Evolutionary conservation across 2,888 invertebrate genomes (phyloP), one percentile per base, ranked within the genome.

Genomic region (Empis stercorea): DNA sequence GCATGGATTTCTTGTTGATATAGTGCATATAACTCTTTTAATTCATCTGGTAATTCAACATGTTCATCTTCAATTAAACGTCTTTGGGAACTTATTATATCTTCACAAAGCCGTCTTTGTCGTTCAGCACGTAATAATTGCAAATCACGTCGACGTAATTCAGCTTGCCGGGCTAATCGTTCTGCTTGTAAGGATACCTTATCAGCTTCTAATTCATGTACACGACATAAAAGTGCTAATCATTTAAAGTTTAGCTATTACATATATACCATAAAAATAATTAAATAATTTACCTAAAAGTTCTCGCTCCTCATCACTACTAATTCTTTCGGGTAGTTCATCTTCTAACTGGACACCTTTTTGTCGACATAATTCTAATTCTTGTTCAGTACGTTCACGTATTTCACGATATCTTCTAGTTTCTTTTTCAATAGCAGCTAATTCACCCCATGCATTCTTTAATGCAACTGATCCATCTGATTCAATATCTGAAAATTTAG

Each of bases 171-270:
- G 42, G 89, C 83, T 48, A 93, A 73, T 32, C 88, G 74, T 61
- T 88, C 87, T 3, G 91, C 88, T 68, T 92, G 91, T 58, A 93
- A 73, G 57, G 93, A 92, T 70, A 88, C 80, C 71, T 92, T 95
- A 65, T 93, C 91, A 1, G 94, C 92, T 70, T 95, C 95, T 47
- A 94, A 73, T 68, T 93, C 89, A 63, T 95, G 94, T 36, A 95
- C 92, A 55, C 88, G 79, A 60, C 92, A 87, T 64, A 96, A 81
- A 43, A 96, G 72, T 17, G 86, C 82, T 49, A 49, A 49, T 46
- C n/a, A n/a, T n/a, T n/a, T n/a, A n/a, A n/a, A n/a, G n/a, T n/a
- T n/a, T n/a, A n/a, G n/a, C n/a, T n/a, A n/a, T n/a, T n/a, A n/a
- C n/a, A n/a, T n/a, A n/a, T n/a, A n/a, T n/a, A n/a, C n/a, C n/a